A percentile compares a stretch with the other conserved stretches of the same genome.
These are phyloP conservation scores for Chalcis sispes DNA, from an alignment of 2,888 invertebrate species.

Conservation along the genomic window DNA sequence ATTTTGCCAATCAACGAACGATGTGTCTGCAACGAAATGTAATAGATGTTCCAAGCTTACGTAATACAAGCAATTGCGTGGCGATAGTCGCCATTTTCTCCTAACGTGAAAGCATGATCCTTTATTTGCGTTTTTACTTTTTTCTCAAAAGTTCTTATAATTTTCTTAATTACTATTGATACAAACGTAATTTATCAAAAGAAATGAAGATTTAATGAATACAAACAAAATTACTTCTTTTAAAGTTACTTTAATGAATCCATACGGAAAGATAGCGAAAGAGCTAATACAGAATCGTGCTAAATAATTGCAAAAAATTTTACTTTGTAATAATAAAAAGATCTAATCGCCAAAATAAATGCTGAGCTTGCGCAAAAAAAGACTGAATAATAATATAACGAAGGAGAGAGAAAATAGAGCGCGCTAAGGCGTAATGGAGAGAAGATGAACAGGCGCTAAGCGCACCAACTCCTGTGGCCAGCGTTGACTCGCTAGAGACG, in stretches of 20 bases:
- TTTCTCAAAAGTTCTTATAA: not conserved
- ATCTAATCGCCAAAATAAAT: not conserved
- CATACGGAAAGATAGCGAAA: slow-evolving; percentile 29
- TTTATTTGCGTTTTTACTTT: slow-evolving; percentile 29
- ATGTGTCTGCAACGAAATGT: slow-evolving; percentile 66
- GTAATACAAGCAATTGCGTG: slow-evolving; percentile 47
- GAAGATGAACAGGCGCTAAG: slow-evolving; percentile 43
- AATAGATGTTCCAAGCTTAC: slow-evolving; percentile 60
- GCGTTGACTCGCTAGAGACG: slow-evolving; percentile 53
- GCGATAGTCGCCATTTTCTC: slow-evolving; percentile 53
- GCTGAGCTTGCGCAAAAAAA: not conserved
- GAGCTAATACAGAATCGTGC: not conserved
- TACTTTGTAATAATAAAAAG: slow-evolving; percentile 4
- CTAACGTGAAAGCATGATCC: slow-evolving; percentile 49
- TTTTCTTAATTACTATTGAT: not conserved
- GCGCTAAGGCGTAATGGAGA: slow-evolving; percentile 38
- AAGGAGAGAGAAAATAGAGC: slow-evolving; percentile 17
- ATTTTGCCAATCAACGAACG: slow-evolving; percentile 59
- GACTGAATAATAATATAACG: not conserved
- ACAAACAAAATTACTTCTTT: slow-evolving; percentile 8
- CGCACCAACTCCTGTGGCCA: slow-evolving; percentile 32
- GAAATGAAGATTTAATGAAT: not conserved
- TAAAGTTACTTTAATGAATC: slow-evolving; percentile 42
- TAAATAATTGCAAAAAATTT: not conserved
- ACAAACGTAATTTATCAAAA: not conserved